These are phyloP conservation scores for Falco punctatus DNA, from an alignment of 2,113 vertebrate genomes.

Conservation along the genomic window DNA sequence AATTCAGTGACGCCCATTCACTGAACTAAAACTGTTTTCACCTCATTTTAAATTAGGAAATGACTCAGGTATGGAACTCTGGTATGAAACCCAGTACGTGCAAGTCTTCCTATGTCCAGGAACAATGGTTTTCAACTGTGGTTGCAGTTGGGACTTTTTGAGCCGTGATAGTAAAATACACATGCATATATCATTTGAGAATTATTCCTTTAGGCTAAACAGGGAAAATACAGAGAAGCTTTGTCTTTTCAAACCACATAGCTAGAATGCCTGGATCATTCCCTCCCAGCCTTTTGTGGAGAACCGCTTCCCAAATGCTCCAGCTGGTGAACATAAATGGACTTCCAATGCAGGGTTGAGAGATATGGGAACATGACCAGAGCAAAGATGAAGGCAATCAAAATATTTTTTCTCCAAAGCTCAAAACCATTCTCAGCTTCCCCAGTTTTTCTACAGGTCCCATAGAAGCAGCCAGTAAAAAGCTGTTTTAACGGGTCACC, in stretches of 20 bases:
- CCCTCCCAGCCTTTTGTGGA: background rate
- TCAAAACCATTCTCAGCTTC: background rate
- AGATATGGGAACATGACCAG: background rate
- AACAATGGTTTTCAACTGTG: background rate
- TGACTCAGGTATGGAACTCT: background rate
- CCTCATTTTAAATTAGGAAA: background rate
- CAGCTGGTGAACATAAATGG: accelerated
- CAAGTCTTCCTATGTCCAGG: background rate
- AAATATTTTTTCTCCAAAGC: background rate
- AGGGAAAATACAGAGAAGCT: background rate
- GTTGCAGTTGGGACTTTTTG: background rate
- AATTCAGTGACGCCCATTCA: background rate
- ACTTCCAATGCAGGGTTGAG: background rate
- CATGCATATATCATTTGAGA: background rate
- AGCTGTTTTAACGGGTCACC: background rate
- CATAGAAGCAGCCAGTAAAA: background rate
- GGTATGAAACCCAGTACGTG: background rate
- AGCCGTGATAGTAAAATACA: background rate
- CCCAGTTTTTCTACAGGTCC: background rate
- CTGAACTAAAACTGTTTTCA: background rate
- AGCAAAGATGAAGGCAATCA: background rate
- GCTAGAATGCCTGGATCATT: background rate
- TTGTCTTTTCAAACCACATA: background rate
- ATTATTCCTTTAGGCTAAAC: background rate
- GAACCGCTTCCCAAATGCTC: background rate